phyloP scores from a whole-genome alignment of 2,888 invertebrate genomes.

The Lasioglossum malachurum region DNA sequence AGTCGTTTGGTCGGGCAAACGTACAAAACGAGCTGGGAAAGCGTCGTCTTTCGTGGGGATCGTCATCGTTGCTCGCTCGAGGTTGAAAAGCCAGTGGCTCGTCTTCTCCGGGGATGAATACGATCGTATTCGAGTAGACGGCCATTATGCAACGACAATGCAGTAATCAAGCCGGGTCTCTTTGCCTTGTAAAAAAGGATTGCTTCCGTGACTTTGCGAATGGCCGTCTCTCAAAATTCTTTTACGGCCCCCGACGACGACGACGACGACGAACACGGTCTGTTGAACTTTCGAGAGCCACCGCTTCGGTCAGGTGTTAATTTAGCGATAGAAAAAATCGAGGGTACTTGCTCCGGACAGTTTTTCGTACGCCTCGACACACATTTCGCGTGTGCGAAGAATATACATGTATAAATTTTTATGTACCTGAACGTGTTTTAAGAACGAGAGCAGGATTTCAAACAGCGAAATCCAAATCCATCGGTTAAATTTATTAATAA shows the following conservation, averaged over 20 bases:
- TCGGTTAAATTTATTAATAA: too few relatives aligned
- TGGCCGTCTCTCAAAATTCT: constrained; percentile 32
- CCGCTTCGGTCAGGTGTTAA: constrained; percentile 29
- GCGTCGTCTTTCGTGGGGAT: constrained; percentile 24
- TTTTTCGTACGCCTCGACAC: not conserved
- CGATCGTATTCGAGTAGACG: constrained; percentile 44
- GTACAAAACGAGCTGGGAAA: not conserved
- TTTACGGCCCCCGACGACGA: constrained; percentile 8
- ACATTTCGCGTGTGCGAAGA: too few relatives aligned
- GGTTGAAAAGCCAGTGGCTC: constrained; percentile 19
- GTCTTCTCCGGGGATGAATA: constrained; percentile 42
- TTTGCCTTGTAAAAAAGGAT: constrained; percentile 56
- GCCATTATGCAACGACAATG: constrained; percentile 65
- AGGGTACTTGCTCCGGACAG: not conserved
- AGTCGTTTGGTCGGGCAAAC: constrained; percentile 26
- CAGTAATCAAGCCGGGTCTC: constrained; percentile 65
- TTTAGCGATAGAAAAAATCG: constrained; percentile 13
- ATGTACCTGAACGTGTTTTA: too few relatives aligned
- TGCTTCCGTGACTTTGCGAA: constrained; percentile 48
- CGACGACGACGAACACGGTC: constrained; percentile 7
- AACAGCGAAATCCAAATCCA: too few relatives aligned
- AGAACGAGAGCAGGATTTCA: too few relatives aligned
- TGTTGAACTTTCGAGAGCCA: constrained; percentile 41
- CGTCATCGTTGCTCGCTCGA: constrained; percentile 16
- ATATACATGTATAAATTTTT: too few relatives aligned